Conservation (phyloP, 2,113 vertebrate genomes). For the Scophthalmus maximus region DNA sequence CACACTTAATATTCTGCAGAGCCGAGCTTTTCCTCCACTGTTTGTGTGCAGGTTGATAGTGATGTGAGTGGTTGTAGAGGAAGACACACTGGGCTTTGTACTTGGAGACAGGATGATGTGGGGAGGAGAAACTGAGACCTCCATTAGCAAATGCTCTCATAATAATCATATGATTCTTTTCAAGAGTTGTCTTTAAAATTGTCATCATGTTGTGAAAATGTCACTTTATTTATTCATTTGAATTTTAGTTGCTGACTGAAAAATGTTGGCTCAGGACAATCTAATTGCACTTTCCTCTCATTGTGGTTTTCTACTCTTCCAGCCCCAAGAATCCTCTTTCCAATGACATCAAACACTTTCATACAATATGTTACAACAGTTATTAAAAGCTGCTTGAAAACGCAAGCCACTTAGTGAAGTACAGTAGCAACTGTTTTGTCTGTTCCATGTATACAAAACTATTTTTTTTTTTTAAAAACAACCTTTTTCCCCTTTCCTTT, state of each 20-base stretch:
- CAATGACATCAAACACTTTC: conserved; percentile 21
- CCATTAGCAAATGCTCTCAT: background rate
- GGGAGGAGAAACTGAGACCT: conserved; percentile 27
- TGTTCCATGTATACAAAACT: background rate
- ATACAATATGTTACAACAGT: no score
- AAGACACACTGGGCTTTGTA: conserved; percentile 2
- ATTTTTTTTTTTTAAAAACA: background rate
- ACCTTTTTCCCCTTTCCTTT: background rate
- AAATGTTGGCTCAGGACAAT: background rate
- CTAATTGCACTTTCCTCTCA: background rate
- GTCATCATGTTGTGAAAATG: no score
- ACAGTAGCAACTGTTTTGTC: background rate
- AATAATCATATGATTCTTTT: background rate
- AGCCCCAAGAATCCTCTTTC: conserved; percentile 16
- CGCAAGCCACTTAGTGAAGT: background rate
- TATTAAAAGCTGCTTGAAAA: no score
- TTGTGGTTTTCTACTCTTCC: conserved; percentile 6
- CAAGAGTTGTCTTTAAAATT: no score
- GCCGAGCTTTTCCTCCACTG: conserved; percentile 19
- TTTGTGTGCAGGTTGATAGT: conserved; percentile 17
- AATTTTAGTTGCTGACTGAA: no score
- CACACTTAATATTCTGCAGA: conserved; percentile 16
- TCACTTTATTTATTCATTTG: background rate
- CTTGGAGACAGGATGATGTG: conserved; percentile 35
- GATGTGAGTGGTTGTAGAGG: background rate